Evolutionary conservation across 1,140 invertebrate genomes (phyloP).

Genomic region (Hyles euphorbiae): DNA sequence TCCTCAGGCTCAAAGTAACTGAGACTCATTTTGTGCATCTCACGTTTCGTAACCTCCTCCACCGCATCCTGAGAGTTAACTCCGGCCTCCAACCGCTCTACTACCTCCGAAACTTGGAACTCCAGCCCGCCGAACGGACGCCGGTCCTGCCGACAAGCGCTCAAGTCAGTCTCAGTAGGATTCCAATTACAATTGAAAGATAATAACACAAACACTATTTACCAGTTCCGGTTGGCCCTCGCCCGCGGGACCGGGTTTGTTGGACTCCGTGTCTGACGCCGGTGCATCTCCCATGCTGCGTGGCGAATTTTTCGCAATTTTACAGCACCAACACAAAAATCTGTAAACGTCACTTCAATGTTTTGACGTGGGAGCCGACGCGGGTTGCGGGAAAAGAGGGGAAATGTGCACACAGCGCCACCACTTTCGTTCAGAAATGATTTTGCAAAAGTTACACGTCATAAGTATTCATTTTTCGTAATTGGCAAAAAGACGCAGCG

Average conservation of each 20-base stretch:
- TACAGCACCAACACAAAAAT: constrained; percentile 55
- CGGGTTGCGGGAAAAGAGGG: not conserved
- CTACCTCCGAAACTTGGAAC: constrained; percentile 81
- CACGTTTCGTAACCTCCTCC: constrained; percentile 56
- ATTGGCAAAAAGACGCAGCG: too few species aligned
- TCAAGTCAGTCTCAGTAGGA: constrained; percentile 12
- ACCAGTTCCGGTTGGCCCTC: constrained; percentile 41
- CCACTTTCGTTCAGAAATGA: too few species aligned
- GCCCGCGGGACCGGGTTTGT: constrained; percentile 36
- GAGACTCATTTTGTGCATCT: constrained; percentile 56
- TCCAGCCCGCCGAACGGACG: constrained; percentile 76
- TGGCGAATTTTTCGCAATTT: constrained; percentile 58
- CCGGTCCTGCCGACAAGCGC: constrained; percentile 56
- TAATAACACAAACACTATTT: constrained; percentile 16
- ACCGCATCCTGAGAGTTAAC: constrained; percentile 62
- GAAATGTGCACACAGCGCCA: constrained; percentile 6
- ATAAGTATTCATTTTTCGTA: too few species aligned
- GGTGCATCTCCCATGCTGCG: constrained; percentile 67
- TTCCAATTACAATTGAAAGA: too few species aligned
- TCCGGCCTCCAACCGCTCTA: constrained; percentile 79
- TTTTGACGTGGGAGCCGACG: constrained; percentile 44
- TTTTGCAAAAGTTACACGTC: too few species aligned
- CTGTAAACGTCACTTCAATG: constrained; percentile 70
- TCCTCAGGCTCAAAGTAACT: constrained; percentile 66
- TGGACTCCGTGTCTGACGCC: constrained; percentile 46